Percentiles rank a stretch among this genome's conserved stretches.
These are phyloP conservation scores for Drosophila helvetica DNA, from an alignment of 2,888 invertebrate species.

Conservation along the genomic window DNA sequence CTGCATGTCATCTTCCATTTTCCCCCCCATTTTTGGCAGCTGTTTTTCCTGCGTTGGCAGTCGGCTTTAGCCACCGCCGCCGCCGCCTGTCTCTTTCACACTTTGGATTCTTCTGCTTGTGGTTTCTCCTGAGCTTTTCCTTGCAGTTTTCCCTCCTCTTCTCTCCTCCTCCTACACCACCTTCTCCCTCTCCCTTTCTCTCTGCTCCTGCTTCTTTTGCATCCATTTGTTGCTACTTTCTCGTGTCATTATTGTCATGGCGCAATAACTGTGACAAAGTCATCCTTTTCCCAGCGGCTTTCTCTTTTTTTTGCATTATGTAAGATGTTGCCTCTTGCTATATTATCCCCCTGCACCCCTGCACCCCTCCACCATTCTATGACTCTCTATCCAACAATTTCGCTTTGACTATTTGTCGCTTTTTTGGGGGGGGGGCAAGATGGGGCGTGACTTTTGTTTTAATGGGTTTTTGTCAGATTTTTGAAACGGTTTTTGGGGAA, in stretches of 20 bases:
- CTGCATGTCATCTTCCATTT: slow-evolving; percentile 66
- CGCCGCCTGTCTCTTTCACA: background rate
- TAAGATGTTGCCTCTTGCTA: background rate
- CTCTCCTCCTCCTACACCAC: background rate
- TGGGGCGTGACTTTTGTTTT: slow-evolving; percentile 61
- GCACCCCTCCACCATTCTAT: background rate
- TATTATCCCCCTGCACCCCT: background rate
- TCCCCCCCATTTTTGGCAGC: slow-evolving; percentile 54
- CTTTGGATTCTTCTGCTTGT: background rate
- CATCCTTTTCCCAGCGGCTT: slow-evolving; percentile 41
- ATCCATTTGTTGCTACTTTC: slow-evolving; percentile 51
- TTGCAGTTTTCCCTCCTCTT: background rate
- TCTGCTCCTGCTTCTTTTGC: slow-evolving; percentile 1
- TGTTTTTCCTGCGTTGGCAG: slow-evolving; percentile 56
- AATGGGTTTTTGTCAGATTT: slow-evolving; percentile 54
- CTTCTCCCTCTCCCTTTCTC: background rate
- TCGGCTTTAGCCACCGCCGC: slow-evolving; percentile 45
- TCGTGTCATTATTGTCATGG: slow-evolving; percentile 66
- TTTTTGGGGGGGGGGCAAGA: slow-evolving; percentile 2
- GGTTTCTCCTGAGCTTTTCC: background rate
- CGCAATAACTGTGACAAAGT: slow-evolving; percentile 75
- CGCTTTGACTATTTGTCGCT: slow-evolving; percentile 12
- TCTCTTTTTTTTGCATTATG: slow-evolving; percentile 3
- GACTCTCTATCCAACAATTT: slow-evolving; percentile 3
- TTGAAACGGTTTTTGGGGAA: slow-evolving; percentile 15